Evolutionary conservation across 2,113 vertebrate genomes (phyloP).

Genomic region (Grammomys dolichurus): DNA sequence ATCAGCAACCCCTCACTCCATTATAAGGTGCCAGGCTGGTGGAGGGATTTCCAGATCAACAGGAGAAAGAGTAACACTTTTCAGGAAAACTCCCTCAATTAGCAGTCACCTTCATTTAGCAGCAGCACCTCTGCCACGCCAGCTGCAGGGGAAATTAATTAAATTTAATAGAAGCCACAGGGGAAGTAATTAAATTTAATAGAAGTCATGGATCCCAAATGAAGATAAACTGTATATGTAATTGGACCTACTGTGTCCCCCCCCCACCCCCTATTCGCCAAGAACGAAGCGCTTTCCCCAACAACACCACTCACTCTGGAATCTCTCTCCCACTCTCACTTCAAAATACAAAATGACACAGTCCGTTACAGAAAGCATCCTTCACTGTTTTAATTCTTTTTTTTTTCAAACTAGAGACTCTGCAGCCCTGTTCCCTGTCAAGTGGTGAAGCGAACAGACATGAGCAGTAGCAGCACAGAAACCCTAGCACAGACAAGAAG

Average conservation of each 20-base stretch:
- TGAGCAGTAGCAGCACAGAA: conserved; percentile 50
- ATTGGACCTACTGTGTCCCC: conserved; percentile 79
- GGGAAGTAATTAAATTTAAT: conserved; percentile 81
- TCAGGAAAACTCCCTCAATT: conserved; percentile 80
- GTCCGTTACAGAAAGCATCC: conserved; percentile 8
- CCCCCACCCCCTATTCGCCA: conserved; percentile 16
- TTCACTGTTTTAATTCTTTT: background rate
- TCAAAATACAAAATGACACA: conserved; percentile 26
- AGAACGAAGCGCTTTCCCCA: background rate
- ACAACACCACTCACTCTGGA: conserved; percentile 2
- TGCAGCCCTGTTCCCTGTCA: background rate
- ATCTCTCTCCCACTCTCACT: background rate
- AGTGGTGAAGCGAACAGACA: conserved; percentile 69
- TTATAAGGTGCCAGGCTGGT: conserved; percentile 50
- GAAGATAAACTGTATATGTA: conserved; percentile 80
- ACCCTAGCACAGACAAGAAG: conserved; percentile 71
- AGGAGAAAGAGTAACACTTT: conserved; percentile 71
- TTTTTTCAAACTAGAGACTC: conserved; percentile 20
- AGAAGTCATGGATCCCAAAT: conserved; percentile 78
- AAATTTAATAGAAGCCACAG: conserved; percentile 79
- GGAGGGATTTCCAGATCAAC: conserved; percentile 59
- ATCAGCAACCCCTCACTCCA: conserved; percentile 13
- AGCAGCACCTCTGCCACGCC: conserved; percentile 69
- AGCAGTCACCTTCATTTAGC: conserved; percentile 76
- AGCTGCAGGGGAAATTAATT: conserved; percentile 81